Conservation (phyloP, 2,797 vertebrate genomes). For the Natrix natrix region DNA sequence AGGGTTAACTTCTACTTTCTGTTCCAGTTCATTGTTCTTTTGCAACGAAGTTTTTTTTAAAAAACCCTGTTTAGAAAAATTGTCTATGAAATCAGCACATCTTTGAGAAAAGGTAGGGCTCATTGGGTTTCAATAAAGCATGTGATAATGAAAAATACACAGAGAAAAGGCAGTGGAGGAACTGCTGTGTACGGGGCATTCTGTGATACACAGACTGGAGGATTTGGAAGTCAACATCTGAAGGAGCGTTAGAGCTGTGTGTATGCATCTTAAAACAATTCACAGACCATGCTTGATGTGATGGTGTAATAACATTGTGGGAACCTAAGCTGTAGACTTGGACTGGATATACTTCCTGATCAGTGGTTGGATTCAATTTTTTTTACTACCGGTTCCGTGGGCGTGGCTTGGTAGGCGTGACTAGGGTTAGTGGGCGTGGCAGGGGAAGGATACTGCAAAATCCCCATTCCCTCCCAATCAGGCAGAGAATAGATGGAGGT, state of each 20-base stretch:
- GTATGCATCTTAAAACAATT: not conserved
- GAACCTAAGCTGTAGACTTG: not conserved
- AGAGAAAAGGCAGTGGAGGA: not conserved
- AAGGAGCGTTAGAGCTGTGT: not conserved
- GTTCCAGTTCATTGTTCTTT: not conserved
- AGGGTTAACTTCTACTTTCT: not conserved
- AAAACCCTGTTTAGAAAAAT: not conserved
- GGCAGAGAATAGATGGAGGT: too few relatives aligned
- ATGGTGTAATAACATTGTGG: not conserved
- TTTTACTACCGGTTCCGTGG: too few relatives aligned
- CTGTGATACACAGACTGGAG: not conserved
- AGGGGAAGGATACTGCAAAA: too few relatives aligned
- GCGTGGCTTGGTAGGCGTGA: too few relatives aligned
- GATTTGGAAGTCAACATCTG: not conserved
- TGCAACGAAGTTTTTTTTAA: not conserved
- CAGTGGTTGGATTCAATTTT: too few relatives aligned
- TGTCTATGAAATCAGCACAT: not conserved
- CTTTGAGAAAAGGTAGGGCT: not conserved
- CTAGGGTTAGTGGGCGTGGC: too few relatives aligned
- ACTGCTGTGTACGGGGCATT: not conserved
- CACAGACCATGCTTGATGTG: not conserved
- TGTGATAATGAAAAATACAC: not conserved
- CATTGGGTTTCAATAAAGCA: not conserved
- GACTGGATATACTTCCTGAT: not conserved
- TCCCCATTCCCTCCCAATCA: too few relatives aligned